These are phyloP conservation scores for Sapayoa aenigma DNA, from an alignment of 2,113 vertebrate species.

Conservation along the genomic window DNA sequence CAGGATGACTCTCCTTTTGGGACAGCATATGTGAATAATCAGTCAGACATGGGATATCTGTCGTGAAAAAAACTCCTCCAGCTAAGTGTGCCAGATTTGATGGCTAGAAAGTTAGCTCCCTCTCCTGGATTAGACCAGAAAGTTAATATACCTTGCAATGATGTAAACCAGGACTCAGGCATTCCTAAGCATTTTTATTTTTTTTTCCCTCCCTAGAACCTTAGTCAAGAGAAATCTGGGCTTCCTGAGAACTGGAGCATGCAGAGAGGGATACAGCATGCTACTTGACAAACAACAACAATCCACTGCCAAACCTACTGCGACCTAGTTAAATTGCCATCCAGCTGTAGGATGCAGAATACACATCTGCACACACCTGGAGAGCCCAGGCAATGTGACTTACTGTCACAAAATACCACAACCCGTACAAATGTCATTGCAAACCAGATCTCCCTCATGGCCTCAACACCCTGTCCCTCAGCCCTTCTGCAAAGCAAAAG, in stretches of 20 bases:
- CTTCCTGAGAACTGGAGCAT: not conserved
- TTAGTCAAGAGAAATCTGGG: not conserved
- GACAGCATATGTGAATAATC: conserved; percentile 54
- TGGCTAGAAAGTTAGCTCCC: conserved; percentile 56
- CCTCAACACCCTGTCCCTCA: not conserved
- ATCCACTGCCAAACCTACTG: not conserved
- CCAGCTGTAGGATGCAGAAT: not conserved
- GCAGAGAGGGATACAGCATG: not conserved
- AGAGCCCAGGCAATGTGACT: not conserved
- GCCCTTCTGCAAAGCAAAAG: not conserved
- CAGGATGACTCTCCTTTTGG: conserved; percentile 34
- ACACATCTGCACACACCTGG: not conserved
- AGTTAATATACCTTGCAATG: not conserved
- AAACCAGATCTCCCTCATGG: not conserved
- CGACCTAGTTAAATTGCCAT: not conserved
- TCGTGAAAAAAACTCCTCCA: not conserved
- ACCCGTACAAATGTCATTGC: not conserved
- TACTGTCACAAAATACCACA: not conserved
- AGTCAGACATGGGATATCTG: conserved; percentile 25
- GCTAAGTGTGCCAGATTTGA: not conserved
- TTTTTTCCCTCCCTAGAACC: not conserved
- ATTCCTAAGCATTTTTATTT: not conserved
- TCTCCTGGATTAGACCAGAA: conserved; percentile 38
- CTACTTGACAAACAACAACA: not conserved
- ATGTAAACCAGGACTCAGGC: not conserved